Conservation (phyloP, 2,797 vertebrate genomes). For the Lophotriccus pileatus region DNA sequence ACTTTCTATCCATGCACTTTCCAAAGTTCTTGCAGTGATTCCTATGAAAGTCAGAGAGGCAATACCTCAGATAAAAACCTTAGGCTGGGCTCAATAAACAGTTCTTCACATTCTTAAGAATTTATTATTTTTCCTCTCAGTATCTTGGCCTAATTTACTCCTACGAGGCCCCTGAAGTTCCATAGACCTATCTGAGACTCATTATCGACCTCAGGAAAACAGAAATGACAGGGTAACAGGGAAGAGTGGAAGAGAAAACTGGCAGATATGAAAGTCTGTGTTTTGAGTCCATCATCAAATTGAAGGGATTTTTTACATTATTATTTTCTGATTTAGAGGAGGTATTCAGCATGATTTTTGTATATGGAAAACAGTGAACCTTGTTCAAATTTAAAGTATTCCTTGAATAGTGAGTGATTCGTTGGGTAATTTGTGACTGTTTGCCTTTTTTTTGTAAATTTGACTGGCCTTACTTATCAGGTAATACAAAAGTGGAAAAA, state of each 20-base stretch:
- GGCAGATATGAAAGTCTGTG: not conserved
- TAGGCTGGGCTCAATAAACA: not conserved
- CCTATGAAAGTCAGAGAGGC: not conserved
- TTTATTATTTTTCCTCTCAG: not conserved
- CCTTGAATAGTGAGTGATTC: not conserved
- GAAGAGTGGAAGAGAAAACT: not conserved
- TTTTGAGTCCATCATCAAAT: not conserved
- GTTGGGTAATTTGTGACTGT: not conserved
- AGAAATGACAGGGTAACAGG: not conserved
- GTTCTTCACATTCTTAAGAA: not conserved
- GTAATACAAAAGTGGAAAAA: not conserved
- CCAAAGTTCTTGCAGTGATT: not conserved
- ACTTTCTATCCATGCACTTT: not conserved
- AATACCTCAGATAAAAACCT: not conserved
- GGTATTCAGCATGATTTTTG: not conserved
- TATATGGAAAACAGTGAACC: not conserved
- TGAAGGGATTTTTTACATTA: not conserved
- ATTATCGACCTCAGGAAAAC: not conserved
- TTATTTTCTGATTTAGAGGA: not conserved
- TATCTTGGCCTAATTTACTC: not conserved
- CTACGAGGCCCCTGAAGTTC: not conserved
- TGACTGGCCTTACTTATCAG: not conserved
- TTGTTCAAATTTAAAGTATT: not conserved
- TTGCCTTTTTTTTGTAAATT: not conserved
- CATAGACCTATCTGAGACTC: not conserved